Evolutionary conservation across 35 echinoderm and acorn worm genomes (phyloP).

Genomic region (Apostichopus japonicus): DNA sequence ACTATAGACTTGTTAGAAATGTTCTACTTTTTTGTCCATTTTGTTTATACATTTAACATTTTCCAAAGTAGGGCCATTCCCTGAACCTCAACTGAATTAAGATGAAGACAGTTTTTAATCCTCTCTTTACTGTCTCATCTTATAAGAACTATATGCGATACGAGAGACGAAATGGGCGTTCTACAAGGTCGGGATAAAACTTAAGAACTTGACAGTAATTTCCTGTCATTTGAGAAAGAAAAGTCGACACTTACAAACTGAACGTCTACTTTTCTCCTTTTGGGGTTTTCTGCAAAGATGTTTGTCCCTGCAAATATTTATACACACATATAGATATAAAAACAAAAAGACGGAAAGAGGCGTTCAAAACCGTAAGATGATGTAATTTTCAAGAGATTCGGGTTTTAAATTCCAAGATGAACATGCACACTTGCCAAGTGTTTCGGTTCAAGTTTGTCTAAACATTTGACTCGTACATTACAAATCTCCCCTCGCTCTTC

Average conservation of each 20-base stretch:
- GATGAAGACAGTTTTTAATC: no score
- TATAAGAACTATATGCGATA: no score
- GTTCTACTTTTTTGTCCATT: no score
- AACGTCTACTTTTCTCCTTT: no score
- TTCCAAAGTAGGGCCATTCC: not conserved
- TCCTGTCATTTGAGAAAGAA: not conserved
- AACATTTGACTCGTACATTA: not conserved
- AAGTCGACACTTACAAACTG: not conserved
- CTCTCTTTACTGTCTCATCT: no score
- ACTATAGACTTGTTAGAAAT: no score
- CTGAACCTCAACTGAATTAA: not conserved
- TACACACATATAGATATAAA: no score
- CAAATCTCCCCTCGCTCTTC: not conserved
- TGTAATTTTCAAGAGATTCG: not conserved
- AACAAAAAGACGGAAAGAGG: no score
- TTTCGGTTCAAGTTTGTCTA: slow-evolving; percentile 13
- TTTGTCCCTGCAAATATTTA: no score
- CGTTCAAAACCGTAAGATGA: not conserved
- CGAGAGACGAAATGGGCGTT: not conserved
- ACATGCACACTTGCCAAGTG: not conserved
- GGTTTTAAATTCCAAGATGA: slow-evolving; percentile 19
- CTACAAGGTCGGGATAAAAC: not conserved
- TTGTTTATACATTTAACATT: not conserved
- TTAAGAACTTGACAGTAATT: not conserved
- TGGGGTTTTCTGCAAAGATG: no score